Percentiles rank a stretch among this genome's conserved stretches.
phyloP scores from a whole-genome alignment of 2,113 vertebrate genomes.

The Microcebus jonahi region DNA sequence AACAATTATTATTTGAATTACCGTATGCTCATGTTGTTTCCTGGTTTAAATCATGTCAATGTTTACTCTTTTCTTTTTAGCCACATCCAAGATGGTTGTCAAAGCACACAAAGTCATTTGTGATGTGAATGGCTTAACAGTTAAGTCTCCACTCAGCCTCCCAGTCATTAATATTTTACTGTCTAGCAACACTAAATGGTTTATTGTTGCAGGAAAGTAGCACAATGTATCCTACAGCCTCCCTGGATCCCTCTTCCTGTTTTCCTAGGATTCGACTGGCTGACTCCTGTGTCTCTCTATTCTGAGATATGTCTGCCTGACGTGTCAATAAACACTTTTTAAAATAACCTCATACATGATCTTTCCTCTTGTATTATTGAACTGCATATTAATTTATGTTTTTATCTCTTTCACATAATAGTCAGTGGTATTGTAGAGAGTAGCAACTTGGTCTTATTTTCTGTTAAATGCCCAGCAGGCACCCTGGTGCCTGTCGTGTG shows the following conservation, averaged over 20 bases:
- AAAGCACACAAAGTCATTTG: background rate
- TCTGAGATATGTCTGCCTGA: background rate
- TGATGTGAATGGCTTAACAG: background rate
- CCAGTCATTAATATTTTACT: background rate
- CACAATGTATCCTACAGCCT: background rate
- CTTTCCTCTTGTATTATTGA: background rate
- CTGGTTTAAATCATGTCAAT: background rate
- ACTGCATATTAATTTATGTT: background rate
- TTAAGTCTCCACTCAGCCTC: background rate
- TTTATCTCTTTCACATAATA: background rate
- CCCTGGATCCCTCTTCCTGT: background rate
- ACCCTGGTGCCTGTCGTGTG: rapidly evolving
- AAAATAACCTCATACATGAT: background rate
- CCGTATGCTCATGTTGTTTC: background rate
- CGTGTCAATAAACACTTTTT: background rate
- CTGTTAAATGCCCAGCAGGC: background rate
- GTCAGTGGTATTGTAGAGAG: background rate
- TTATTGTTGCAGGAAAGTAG: background rate
- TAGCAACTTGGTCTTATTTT: background rate
- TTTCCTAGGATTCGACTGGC: background rate
- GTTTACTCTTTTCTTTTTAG: background rate
- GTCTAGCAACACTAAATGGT: background rate
- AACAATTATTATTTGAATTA: background rate
- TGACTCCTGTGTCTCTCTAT: background rate
- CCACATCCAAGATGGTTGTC: background rate